Conservation (phyloP, 2,797 vertebrate genomes). For the Parauchenoglanis ngamensis region DNA sequence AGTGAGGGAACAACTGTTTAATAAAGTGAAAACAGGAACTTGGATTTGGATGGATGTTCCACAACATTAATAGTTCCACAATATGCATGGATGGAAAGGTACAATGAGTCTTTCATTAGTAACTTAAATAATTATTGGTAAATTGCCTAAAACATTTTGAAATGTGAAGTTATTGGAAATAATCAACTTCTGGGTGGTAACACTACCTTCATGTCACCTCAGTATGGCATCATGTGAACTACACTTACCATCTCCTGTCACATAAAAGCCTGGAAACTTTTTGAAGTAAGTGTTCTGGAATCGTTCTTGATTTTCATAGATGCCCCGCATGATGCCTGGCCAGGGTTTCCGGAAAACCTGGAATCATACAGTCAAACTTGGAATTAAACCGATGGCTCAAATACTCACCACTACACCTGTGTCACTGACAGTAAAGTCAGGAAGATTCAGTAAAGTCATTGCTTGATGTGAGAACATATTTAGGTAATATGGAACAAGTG, state of each 20-base stretch:
- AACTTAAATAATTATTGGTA: neutral
- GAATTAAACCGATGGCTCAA: neutral
- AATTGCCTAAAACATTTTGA: neutral
- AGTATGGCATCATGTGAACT: neutral
- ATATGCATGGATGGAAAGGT: neutral
- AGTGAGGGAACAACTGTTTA: neutral
- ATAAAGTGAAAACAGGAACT: neutral
- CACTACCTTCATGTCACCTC: neutral
- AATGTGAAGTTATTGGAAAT: neutral
- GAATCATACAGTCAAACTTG: conserved; percentile 17
- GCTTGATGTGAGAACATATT: neutral
- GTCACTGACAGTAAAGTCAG: neutral
- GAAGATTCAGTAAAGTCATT: too few species aligned
- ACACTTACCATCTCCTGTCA: conserved; percentile 80
- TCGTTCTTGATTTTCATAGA: conserved; percentile 76
- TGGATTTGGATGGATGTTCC: neutral
- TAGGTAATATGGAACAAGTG: neutral
- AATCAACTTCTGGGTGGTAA: neutral
- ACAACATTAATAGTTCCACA: neutral
- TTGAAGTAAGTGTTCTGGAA: conserved; percentile 83
- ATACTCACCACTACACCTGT: neutral
- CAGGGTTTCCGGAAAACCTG: conserved; percentile 81
- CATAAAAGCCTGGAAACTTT: conserved; percentile 82
- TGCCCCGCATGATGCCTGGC: conserved; percentile 81
- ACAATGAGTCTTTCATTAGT: neutral